Conservation (phyloP, 2,888 invertebrate genomes). For the Lepidocyrtoides sp. region DNA sequence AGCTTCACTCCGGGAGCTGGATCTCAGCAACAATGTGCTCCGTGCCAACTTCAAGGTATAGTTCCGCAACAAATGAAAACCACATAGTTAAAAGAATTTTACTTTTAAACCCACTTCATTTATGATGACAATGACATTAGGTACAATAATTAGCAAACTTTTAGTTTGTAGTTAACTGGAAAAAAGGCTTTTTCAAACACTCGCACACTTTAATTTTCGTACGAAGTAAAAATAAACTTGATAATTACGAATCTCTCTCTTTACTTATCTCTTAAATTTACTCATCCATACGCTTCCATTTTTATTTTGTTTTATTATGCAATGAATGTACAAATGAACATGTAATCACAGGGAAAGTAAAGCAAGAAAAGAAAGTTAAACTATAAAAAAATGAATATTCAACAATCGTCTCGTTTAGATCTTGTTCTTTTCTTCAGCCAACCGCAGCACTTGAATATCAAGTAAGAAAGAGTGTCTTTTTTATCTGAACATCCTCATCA, state of each 20-base stretch:
- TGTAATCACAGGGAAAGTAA: neutral
- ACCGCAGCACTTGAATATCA: neutral
- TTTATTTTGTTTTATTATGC: neutral
- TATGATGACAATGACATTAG: too few relatives aligned
- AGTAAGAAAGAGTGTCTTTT: neutral
- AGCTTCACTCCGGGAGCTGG: slow-evolving; percentile 91
- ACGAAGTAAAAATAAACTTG: neutral
- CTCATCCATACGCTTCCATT: neutral
- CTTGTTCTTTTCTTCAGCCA: neutral
- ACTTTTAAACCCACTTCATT: too few relatives aligned
- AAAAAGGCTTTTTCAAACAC: neutral
- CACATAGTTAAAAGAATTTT: too few relatives aligned
- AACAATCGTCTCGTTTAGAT: neutral
- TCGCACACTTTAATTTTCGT: neutral
- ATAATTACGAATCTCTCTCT: neutral
- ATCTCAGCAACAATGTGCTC: slow-evolving; percentile 93
- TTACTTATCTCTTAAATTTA: neutral
- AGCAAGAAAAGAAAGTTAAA: neutral
- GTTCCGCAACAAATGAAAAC: too few relatives aligned
- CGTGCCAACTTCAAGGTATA: slow-evolving; percentile 93
- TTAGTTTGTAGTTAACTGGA: slow-evolving; percentile 88
- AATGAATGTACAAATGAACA: slow-evolving; percentile 4
- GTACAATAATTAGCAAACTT: slow-evolving; percentile 94
- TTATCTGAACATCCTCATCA: neutral
- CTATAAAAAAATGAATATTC: slow-evolving; percentile 7